Evolutionary conservation across 2,888 invertebrate genomes (phyloP).

Genomic region (Ametastegia equiseti): DNA sequence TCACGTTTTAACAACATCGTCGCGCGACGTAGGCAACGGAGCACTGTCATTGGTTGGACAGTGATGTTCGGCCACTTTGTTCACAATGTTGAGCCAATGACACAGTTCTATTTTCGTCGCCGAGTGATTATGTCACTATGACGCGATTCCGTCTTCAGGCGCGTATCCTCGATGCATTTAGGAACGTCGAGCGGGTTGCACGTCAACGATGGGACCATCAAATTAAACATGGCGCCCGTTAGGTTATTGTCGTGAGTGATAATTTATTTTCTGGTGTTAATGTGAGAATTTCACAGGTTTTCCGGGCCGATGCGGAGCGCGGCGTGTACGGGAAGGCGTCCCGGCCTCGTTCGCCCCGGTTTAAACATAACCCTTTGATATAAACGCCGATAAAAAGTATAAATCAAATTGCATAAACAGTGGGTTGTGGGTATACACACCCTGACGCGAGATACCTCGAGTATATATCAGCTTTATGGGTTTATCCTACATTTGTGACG

Average conservation of each 20-base stretch:
- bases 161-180: background rate
- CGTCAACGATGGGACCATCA: constrained; percentile 54
- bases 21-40: no score
- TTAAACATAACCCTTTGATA: constrained; percentile 30
- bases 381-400: constrained; percentile 20
- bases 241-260: constrained; percentile 72
- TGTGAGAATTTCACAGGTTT: constrained; percentile 65
- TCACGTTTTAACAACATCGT: no score
- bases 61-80: no score
- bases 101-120: no score
- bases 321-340: constrained; percentile 67
- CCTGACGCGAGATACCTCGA: constrained; percentile 64
- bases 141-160: no score
- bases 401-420: constrained; percentile 66
- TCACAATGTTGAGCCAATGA: no score
- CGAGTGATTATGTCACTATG: no score
- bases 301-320: constrained; percentile 67
- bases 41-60: no score
- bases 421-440: constrained; percentile 71
- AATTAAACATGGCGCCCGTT: constrained; percentile 72
- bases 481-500: constrained; percentile 40
- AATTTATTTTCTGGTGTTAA: constrained; percentile 64
- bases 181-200: constrained; percentile 1
- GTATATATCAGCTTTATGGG: constrained; percentile 50
- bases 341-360: constrained; percentile 56